phyloP scores from a whole-genome alignment of 2,888 invertebrate genomes.

The Stenichneumon culpator region DNA sequence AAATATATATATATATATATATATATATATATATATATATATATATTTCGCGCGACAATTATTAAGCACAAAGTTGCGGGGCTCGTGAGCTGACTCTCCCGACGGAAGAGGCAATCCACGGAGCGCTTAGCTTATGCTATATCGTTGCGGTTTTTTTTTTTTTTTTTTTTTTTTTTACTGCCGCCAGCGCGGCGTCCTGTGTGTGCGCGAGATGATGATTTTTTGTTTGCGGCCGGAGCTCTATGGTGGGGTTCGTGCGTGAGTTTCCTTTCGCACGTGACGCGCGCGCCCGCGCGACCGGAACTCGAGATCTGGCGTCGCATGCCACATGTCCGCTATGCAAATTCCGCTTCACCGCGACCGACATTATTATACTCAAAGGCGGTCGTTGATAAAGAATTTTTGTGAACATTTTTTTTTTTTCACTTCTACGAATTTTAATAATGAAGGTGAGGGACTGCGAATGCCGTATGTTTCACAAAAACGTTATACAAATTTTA shows the following conservation, averaged over 20 bases:
- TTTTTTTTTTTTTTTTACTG: slow-evolving; percentile 5
- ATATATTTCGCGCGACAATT: background rate
- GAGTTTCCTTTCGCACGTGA: slow-evolving; percentile 49
- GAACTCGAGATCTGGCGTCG: slow-evolving; percentile 46
- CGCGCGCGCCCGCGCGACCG: slow-evolving; percentile 41
- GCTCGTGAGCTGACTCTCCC: background rate
- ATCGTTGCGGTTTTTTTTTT: background rate
- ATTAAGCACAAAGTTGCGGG: background rate
- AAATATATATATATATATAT: background rate
- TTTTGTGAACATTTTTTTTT: slow-evolving; percentile 37
- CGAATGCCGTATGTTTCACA: slow-evolving; percentile 12
- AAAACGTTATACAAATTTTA: background rate
- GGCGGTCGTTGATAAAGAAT: slow-evolving; percentile 35
- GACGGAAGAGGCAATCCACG: slow-evolving; percentile 4
- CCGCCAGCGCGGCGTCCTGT: slow-evolving; percentile 37
- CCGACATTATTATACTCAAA: slow-evolving; percentile 35
- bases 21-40: too few relatives aligned
- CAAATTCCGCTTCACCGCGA: slow-evolving; percentile 66
- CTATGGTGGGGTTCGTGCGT: slow-evolving; percentile 12
- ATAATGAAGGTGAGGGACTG: background rate
- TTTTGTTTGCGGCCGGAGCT: too few relatives aligned
- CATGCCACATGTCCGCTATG: slow-evolving; percentile 69
- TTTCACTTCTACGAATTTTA: background rate
- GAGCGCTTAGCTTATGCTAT: slow-evolving; percentile 2
- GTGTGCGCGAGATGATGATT: slow-evolving; percentile 1